These are phyloP conservation scores for Crotalus helleri DNA, from an alignment of 2,113 vertebrate species.

Conservation along the genomic window DNA sequence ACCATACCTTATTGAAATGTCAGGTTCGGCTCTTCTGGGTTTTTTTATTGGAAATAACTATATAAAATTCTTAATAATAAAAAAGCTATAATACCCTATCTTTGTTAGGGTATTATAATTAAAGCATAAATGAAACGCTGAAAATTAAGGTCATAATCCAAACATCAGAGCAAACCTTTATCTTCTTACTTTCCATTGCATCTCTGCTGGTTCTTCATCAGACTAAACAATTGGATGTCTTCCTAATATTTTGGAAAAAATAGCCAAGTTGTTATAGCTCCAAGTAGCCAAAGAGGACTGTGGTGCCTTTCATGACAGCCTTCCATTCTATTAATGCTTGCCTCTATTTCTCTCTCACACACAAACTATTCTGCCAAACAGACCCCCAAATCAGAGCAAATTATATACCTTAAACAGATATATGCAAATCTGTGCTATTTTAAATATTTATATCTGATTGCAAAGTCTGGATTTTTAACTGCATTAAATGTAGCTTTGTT, in stretches of 20 bases:
- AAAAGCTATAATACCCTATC: background rate
- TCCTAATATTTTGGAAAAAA: background rate
- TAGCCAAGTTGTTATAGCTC: background rate
- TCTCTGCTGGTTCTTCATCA: background rate
- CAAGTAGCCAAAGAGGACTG: background rate
- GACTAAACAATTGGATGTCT: background rate
- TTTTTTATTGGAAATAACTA: background rate
- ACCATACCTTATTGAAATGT: background rate
- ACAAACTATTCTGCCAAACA: background rate
- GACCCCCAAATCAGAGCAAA: background rate
- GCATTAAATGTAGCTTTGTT: background rate
- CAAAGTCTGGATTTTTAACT: background rate
- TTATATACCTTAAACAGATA: background rate
- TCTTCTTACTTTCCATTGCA: background rate
- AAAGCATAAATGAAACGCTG: background rate
- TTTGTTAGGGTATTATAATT: background rate
- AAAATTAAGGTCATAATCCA: background rate
- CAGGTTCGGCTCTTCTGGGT: background rate
- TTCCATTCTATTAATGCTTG: background rate
- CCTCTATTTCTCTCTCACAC: background rate
- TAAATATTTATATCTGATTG: background rate
- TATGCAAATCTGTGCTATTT: background rate
- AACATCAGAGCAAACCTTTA: background rate
- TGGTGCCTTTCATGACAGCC: background rate
- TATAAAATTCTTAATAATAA: background rate